These are phyloP conservation scores for Drosophila asahinai DNA, from an alignment of 1,140 invertebrate genomes.

Conservation along the genomic window DNA sequence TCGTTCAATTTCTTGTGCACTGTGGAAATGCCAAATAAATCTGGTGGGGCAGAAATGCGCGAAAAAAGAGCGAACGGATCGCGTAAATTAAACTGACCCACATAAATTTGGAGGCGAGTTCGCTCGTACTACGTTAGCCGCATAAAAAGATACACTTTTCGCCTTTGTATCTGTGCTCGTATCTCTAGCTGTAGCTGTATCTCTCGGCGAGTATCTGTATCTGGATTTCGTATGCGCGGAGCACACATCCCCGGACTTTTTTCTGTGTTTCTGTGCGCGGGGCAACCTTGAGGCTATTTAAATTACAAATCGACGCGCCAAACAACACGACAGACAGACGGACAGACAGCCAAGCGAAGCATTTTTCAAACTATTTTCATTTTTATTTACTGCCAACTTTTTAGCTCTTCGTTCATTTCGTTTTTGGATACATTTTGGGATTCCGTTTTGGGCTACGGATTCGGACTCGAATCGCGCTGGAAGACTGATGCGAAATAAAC, in stretches of 20 bases:
- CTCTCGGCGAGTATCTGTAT: constrained; percentile 58
- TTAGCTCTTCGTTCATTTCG: constrained; percentile 59
- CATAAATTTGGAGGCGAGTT: constrained; percentile 68
- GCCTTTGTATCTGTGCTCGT: constrained; percentile 4
- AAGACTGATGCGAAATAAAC: constrained; percentile 81
- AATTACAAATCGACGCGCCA: constrained; percentile 78
- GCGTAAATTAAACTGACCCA: constrained; percentile 83
- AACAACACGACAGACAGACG: constrained; percentile 32
- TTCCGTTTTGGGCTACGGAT: background rate
- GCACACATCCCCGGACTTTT: constrained; percentile 49
- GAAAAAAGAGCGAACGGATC: constrained; percentile 47
- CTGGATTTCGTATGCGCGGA: constrained; percentile 75
- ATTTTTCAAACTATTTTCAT: constrained; percentile 80
- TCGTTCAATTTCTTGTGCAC: constrained; percentile 25
- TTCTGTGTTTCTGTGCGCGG: constrained; percentile 38
- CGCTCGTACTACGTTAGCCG: constrained; percentile 68
- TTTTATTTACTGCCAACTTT: constrained; percentile 81
- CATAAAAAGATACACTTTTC: constrained; percentile 58
- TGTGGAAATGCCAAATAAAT: constrained; percentile 68
- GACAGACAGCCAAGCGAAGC: constrained; percentile 43
- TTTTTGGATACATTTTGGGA: constrained; percentile 23
- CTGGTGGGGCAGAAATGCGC: constrained; percentile 50
- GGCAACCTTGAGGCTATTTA: constrained; percentile 84
- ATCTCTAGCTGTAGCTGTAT: constrained; percentile 27
- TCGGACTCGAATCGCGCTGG: constrained; percentile 34